Conservation (phyloP, 2,113 vertebrate species). For the Gavialis gangeticus region DNA sequence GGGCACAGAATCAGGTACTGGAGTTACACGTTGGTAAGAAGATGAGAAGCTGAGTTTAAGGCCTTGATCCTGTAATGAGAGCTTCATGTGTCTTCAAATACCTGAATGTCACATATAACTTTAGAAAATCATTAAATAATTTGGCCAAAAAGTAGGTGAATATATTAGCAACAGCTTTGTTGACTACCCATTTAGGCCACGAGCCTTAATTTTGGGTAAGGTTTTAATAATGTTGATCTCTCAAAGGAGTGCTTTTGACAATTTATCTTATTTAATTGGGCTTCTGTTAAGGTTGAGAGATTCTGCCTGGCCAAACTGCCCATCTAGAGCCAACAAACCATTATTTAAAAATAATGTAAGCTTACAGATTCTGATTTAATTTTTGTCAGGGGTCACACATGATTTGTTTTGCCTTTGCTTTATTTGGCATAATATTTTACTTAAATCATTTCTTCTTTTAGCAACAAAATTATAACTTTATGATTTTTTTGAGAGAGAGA, state of each 20-base stretch:
- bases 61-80: neutral
- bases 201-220: neutral
- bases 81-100: no score
- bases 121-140: neutral
- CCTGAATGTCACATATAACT: neutral
- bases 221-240: constrained; percentile 19
- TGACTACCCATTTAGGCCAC: neutral
- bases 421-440: constrained; percentile 6
- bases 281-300: constrained; percentile 59
- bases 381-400: constrained; percentile 15
- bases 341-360: neutral
- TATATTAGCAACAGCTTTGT: neutral
- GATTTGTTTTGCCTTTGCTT: constrained; percentile 31
- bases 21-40: neutral
- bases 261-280: constrained; percentile 61
- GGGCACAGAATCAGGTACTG: neutral
- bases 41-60: neutral
- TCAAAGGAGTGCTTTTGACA: constrained; percentile 28
- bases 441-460: neutral
- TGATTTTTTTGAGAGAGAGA: neutral
- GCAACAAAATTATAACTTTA: neutral
- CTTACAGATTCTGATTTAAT: constrained; percentile 6
- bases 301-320: constrained; percentile 20
- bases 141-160: neutral
- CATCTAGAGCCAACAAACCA: neutral